phyloP scores from a whole-genome alignment of 2,888 invertebrate genomes.

The Hydriomena furcata region DNA sequence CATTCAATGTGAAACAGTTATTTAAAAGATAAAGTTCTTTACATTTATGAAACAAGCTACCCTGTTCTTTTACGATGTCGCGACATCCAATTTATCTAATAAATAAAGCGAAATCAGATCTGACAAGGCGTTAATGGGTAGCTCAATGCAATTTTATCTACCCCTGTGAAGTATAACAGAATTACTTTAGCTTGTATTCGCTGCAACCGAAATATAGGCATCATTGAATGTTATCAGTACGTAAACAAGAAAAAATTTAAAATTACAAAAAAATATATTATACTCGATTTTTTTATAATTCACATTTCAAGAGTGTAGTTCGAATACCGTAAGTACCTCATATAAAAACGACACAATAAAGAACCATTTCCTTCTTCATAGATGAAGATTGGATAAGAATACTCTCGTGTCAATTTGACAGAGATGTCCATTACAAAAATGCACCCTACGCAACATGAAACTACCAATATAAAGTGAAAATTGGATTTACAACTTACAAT shows the following conservation, averaged over 20 bases:
- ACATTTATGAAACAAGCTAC: not conserved
- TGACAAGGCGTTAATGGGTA: slow-evolving; percentile 83
- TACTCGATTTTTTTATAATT: too few species aligned
- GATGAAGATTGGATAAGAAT: slow-evolving; percentile 25
- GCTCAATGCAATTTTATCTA: slow-evolving; percentile 82
- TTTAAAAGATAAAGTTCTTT: too few species aligned
- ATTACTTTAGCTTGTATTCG: slow-evolving; percentile 53
- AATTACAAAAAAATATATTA: too few species aligned
- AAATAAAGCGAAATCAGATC: slow-evolving; percentile 79
- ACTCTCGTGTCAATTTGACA: slow-evolving; percentile 26
- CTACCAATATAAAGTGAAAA: slow-evolving; percentile 79
- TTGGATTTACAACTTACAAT: slow-evolving; percentile 82
- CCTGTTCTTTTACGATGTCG: slow-evolving; percentile 17
- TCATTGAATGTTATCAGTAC: not conserved
- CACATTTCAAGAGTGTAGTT: too few species aligned
- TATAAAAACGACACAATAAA: too few species aligned
- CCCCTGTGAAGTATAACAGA: slow-evolving; percentile 70
- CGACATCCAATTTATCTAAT: slow-evolving; percentile 72
- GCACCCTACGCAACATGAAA: slow-evolving; percentile 66
- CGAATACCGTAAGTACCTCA: too few species aligned
- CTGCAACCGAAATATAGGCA: slow-evolving; percentile 17
- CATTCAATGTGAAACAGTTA: too few species aligned
- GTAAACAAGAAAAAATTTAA: too few species aligned
- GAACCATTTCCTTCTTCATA: not conserved
- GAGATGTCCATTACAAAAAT: slow-evolving; percentile 39